Base-by-base conservation (phyloP, 2,113 vertebrate genomes). In the Phaethon lepturus region DNA sequence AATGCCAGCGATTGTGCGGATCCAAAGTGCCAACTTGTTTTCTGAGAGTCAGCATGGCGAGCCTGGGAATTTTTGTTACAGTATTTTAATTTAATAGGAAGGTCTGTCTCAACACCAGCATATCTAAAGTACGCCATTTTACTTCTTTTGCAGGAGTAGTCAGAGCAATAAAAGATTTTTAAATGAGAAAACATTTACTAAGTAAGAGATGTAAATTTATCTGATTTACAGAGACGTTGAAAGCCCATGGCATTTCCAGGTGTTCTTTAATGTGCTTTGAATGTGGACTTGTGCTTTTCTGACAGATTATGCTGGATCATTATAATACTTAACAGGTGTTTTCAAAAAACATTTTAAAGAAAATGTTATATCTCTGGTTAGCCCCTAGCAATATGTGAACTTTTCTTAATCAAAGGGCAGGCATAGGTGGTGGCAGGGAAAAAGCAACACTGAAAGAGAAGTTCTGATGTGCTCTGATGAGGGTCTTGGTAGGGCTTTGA, bases 221-320 rank as follows among this genome's bases (percentile, higher is more conserved):
- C 33, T 74, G 62, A 92, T 74, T 95, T 93, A 66, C 52, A 63
- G 56, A 93, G 35, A 20, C 53, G 24, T 49, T 93, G 80, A 96
- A 97, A 90, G n/a, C 49, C 35, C 35, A 28, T 90, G 86, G 42
- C 38, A 60, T 95, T 97, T 92, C 71, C 67, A 88, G 45, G 68
- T 97, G 69, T 55, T 94, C 79, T 93, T 95, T 44, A 83, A 74
- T 59, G 17, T 11, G 20, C 33, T 95, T 87, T 83, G 29, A 86
- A 91, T 94, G 60, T 81, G 81, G 20, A 93, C 33, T 96, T 97
- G 31, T 73, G 72, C 83, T 92, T 97, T 98, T 96, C 50, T 88
- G 45, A 38, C n/a, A 89, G 95, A 95, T 96, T 91, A 71, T 88
- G 24, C 58, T 89, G 49, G 63, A 88, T 86, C 18, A 62, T 95